phyloP scores from a whole-genome alignment of 2,888 invertebrate genomes.

The Minunthozetes semirufus region DNA sequence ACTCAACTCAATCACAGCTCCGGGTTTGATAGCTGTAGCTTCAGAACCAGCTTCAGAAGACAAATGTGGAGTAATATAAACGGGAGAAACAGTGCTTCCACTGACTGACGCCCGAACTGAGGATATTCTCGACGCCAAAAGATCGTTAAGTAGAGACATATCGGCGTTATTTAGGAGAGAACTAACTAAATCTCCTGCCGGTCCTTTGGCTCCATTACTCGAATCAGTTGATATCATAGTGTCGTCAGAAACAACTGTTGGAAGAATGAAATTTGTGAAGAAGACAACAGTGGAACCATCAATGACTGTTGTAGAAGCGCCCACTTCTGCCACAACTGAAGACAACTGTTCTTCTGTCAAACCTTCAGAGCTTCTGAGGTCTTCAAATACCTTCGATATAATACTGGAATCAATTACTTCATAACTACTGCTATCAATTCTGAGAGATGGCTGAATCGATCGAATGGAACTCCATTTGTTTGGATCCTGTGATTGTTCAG shows the following conservation, averaged over 20 bases:
- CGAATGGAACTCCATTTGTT: neutral
- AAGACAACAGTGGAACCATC: constrained; percentile 42
- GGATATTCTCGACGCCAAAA: constrained; percentile 11
- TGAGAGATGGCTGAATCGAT: constrained; percentile 28
- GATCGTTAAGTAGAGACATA: constrained; percentile 32
- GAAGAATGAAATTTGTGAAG: constrained; percentile 40
- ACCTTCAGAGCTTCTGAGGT: constrained; percentile 30
- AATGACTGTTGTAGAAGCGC: constrained; percentile 40
- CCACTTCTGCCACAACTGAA: constrained; percentile 32
- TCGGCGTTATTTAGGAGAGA: constrained; percentile 27
- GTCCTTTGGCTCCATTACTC: constrained; percentile 33
- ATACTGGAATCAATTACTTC: constrained; percentile 30
- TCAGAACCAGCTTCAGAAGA: constrained; percentile 28
- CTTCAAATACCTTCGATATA: constrained; percentile 32
- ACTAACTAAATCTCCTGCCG: constrained; percentile 21
- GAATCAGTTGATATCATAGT: constrained; percentile 8
- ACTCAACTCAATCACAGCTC: constrained; percentile 43
- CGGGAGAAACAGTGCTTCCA: neutral
- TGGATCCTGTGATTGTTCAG: neutral
- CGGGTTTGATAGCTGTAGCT: constrained; percentile 41
- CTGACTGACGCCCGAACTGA: neutral
- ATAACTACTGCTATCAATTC: constrained; percentile 30
- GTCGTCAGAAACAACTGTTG: neutral
- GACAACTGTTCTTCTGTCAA: constrained; percentile 32
- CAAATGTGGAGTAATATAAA: constrained; percentile 10